Base-by-base conservation (phyloP, 2,113 vertebrate genomes). In the Motacilla tschutschensis region DNA sequence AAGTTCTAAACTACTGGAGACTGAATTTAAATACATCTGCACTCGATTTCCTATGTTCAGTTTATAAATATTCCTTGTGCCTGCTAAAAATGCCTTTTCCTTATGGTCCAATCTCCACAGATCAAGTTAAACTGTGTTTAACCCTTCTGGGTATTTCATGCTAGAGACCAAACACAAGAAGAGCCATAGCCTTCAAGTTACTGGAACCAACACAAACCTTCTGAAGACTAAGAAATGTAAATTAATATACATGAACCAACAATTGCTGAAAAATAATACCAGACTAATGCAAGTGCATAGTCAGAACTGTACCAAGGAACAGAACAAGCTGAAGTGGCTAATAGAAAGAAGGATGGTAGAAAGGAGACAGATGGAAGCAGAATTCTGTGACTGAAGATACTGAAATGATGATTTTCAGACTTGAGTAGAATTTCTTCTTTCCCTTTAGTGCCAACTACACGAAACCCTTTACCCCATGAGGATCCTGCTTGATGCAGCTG, bases 391-490 rank as follows among this genome's bases (percentile, higher is more conserved):
- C 53, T 57, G 8, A 65, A 81, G 48, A 55, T 63, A 58, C 21
- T 35, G 8, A 8, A 41, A 44, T 17, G 20, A 62, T 48, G 19
- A 55, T 73, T 76, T 87, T 57, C 63, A 70, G 31, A 35, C 50
- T 5, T 46, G 29, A 83, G 36, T 31, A 64, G 82, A 60, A 62
- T 66, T 48, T 78, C 4, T 26, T 64, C 28, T 77, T 69, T 46
- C 6, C 1, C 6, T 91, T 89, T 57, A 67, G 20, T 60, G 17
- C 33, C 29, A 67, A 12, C 38, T 74, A 22, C 21, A 11, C 1
- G 0, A 70, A 85, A 5, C 6, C 5, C 17, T 10, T 83, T 8
- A 70, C 4, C 2, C 5, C 0, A 0, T 3, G 2, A 54, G 40
- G 26, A 77, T 73, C 17, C n/a, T 87, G 33, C 48, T 65, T 69